Conservation (phyloP, 2,113 vertebrate genomes). For the Labeo catla region DNA sequence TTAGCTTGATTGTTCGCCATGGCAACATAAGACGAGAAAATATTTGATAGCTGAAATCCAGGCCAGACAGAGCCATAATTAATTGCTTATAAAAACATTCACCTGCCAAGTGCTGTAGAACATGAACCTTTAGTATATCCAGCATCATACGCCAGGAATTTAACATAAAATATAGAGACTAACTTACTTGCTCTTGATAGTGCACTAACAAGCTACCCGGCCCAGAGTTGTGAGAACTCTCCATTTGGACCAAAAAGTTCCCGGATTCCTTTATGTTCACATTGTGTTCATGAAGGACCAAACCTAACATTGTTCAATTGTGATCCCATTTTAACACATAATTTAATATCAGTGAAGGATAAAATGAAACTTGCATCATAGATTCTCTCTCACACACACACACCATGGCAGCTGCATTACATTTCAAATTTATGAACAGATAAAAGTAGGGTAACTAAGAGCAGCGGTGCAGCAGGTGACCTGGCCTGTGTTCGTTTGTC, state of each 20-base stretch:
- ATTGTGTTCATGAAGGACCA: slow-evolving; percentile 1
- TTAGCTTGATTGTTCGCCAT: slow-evolving; percentile 71
- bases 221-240: slow-evolving; percentile 45
- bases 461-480: slow-evolving; percentile 6
- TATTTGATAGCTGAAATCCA: slow-evolving; percentile 63
- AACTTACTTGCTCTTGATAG: slow-evolving; percentile 49
- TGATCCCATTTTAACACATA: slow-evolving; percentile 28
- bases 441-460: slow-evolving; percentile 33
- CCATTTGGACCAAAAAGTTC: slow-evolving; percentile 18
- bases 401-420: neutral
- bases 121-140: slow-evolving; percentile 64
- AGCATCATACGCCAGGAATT: slow-evolving; percentile 66
- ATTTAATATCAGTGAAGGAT: slow-evolving; percentile 44
- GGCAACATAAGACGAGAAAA: slow-evolving; percentile 63
- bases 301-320: slow-evolving; percentile 15
- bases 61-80: slow-evolving; percentile 69
- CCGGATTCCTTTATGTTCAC: slow-evolving; percentile 2
- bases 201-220: slow-evolving; percentile 34
- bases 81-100: slow-evolving; percentile 69
- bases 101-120: slow-evolving; percentile 67
- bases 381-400: slow-evolving; percentile 11
- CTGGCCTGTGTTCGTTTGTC: neutral
- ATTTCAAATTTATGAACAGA: slow-evolving; percentile 34
- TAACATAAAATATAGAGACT: slow-evolving; percentile 60
- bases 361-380: slow-evolving; percentile 35